phyloP scores from a whole-genome alignment of 2,888 invertebrate species.

The Tyria jacobaeae region DNA sequence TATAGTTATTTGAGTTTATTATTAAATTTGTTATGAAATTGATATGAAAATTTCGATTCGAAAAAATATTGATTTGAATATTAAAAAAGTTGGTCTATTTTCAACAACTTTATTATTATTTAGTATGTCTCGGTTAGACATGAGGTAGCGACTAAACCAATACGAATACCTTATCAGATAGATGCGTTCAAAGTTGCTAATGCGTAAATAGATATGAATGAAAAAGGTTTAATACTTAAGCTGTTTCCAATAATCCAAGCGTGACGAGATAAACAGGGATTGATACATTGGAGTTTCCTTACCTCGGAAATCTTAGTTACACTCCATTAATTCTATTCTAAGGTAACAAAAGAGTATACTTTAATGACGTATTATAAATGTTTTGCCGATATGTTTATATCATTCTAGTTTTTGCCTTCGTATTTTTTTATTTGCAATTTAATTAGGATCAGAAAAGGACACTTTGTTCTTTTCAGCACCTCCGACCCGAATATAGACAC shows the following conservation, averaged over 20 bases:
- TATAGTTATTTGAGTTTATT: too few relatives aligned
- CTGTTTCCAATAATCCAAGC: constrained; percentile 30
- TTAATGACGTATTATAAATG: constrained; percentile 13
- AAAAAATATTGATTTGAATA: too few relatives aligned
- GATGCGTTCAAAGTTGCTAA: too few relatives aligned
- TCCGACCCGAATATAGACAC: too few relatives aligned
- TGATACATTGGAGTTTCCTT: constrained; percentile 26
- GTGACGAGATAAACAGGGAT: constrained; percentile 37
- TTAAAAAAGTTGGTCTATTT: too few relatives aligned
- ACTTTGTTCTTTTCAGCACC: too few relatives aligned
- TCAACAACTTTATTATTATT: too few relatives aligned
- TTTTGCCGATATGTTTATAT: neutral
- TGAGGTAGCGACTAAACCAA: constrained; percentile 6
- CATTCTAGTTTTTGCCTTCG: too few relatives aligned
- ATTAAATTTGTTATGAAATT: too few relatives aligned
- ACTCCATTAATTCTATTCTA: constrained; percentile 37
- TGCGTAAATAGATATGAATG: constrained; percentile 24
- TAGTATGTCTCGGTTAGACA: neutral
- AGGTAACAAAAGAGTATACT: constrained; percentile 20
- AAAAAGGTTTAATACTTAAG: constrained; percentile 20
- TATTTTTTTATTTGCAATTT: too few relatives aligned
- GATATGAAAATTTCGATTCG: too few relatives aligned
- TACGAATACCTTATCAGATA: constrained; percentile 7
- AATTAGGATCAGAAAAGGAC: too few relatives aligned
- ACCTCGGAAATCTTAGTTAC: constrained; percentile 36